These are phyloP conservation scores for Agrilus biguttatus DNA, from an alignment of 2,888 invertebrate species.

Conservation along the genomic window DNA sequence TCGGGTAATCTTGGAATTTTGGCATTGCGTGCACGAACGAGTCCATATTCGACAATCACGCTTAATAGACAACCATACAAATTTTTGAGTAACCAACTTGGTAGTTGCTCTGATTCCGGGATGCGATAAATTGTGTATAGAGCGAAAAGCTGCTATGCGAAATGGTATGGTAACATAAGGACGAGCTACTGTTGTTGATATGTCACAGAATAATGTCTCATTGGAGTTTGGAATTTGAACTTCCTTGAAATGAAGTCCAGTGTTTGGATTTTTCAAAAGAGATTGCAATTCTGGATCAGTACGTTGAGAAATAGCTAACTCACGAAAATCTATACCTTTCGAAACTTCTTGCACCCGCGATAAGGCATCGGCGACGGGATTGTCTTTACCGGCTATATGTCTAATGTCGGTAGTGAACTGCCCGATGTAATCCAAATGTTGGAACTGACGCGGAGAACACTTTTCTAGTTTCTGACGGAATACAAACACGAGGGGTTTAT, in stretches of 20 bases:
- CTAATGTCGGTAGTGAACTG: constrained; percentile 17
- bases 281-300: neutral
- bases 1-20: constrained; percentile 18
- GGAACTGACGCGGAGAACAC: constrained; percentile 17
- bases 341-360: constrained; percentile 5
- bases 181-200: too few species aligned
- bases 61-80: constrained; percentile 5
- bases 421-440: constrained; percentile 12
- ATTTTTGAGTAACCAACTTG: constrained; percentile 17
- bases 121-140: constrained; percentile 14
- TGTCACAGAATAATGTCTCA: too few species aligned
- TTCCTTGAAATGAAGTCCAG: too few species aligned
- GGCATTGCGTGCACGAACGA: constrained; percentile 18
- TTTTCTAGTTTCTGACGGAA: constrained; percentile 16
- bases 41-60: constrained; percentile 17
- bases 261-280: neutral
- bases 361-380: constrained; percentile 20
- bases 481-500: constrained; percentile 19
- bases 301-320: neutral
- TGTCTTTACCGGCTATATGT: constrained; percentile 14
- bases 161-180: too few species aligned
- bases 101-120: constrained; percentile 12
- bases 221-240: too few species aligned
- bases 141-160: too few species aligned
- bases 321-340: neutral